These are phyloP conservation scores for Digitonthophagus gazella DNA, from an alignment of 2,888 invertebrate genomes.

Conservation along the genomic window DNA sequence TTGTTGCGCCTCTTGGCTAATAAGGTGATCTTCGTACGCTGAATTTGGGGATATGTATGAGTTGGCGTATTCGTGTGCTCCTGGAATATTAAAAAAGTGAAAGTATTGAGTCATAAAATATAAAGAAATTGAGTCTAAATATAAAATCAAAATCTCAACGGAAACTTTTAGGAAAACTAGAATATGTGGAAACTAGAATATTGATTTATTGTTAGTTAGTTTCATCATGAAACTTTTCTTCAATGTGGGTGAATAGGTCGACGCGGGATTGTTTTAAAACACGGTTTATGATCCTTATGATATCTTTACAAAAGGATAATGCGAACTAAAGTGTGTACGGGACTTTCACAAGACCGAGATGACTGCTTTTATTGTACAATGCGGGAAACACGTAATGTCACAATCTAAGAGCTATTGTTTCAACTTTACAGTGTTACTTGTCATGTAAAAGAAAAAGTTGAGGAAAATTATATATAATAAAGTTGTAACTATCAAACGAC, in stretches of 20 bases:
- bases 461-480: too few species aligned
- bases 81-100: slow-evolving; percentile 23
- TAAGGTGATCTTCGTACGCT: slow-evolving; percentile 38
- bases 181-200: too few species aligned
- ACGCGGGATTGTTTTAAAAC: neutral
- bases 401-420: neutral
- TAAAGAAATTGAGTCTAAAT: neutral
- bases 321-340: neutral
- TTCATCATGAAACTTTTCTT: too few species aligned
- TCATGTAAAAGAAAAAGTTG: too few species aligned
- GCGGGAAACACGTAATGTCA: neutral
- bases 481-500: too few species aligned
- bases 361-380: neutral
- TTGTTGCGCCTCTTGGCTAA: slow-evolving; percentile 24
- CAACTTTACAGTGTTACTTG: too few species aligned
- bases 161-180: too few species aligned
- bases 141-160: too few species aligned
- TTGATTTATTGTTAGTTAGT: too few species aligned
- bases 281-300: neutral
- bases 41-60: slow-evolving; percentile 72
- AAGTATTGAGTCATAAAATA: neutral
- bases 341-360: neutral
- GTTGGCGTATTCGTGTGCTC: slow-evolving; percentile 57
- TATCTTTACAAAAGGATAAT: neutral
- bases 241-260: neutral